Evolutionary conservation across 2,113 vertebrate species (phyloP).

Genomic region (Anolis carolinensis): DNA sequence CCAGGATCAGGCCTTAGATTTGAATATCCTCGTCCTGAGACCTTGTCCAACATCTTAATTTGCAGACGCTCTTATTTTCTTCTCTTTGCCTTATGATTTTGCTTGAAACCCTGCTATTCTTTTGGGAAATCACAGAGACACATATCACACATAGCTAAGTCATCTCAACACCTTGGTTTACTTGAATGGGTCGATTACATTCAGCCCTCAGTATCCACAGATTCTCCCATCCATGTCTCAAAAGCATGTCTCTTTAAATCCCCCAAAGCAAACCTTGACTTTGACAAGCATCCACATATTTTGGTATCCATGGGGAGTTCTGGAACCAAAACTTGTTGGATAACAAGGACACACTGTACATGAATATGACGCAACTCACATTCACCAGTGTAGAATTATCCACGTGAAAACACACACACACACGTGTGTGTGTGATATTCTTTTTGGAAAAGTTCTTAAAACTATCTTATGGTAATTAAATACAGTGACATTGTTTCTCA

Average conservation of each 20-base stretch:
- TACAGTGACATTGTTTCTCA: background rate
- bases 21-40: too few species aligned
- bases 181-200: background rate
- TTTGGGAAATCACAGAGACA: background rate
- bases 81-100: background rate
- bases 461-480: constrained; percentile 2
- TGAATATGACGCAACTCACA: background rate
- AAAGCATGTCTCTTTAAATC: too few species aligned
- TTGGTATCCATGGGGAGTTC: too few species aligned
- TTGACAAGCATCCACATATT: too few species aligned
- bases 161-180: background rate
- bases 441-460: background rate
- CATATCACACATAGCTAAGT: background rate
- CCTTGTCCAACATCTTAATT: background rate
- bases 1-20: too few species aligned
- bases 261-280: too few species aligned
- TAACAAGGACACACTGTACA: too few species aligned
- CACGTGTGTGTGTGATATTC: background rate
- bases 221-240: too few species aligned
- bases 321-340: too few species aligned
- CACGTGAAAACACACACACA: background rate
- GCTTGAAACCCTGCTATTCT: background rate
- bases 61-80: background rate
- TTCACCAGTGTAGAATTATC: background rate
- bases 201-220: too few species aligned